Conservation (phyloP, 2,113 vertebrate species). For the Origma solitaria region DNA sequence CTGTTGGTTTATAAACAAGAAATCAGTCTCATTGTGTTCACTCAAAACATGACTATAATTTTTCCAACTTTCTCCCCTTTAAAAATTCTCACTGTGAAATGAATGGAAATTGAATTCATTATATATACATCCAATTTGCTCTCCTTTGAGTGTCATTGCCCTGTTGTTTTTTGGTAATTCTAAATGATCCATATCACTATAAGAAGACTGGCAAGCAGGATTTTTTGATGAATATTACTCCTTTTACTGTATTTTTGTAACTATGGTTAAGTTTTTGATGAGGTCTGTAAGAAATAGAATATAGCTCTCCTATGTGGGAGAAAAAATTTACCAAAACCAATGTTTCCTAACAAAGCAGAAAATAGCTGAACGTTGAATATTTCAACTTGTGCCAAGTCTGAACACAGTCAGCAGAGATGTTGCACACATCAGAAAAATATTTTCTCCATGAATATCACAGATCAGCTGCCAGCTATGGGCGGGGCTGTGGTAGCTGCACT, state of each 20-base stretch:
- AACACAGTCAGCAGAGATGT: neutral
- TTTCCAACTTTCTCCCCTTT: neutral
- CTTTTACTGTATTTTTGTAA: neutral
- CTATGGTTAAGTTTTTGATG: neutral
- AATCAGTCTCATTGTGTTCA: neutral
- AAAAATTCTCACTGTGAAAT: neutral
- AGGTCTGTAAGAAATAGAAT: neutral
- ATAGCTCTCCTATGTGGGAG: neutral
- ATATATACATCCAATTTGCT: neutral
- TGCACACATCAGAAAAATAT: neutral
- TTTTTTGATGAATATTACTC: neutral
- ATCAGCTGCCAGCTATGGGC: neutral
- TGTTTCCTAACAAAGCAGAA: neutral
- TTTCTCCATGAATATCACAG: neutral
- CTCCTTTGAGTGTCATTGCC: neutral
- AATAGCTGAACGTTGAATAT: neutral
- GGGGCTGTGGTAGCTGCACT: neutral
- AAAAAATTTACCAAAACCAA: neutral
- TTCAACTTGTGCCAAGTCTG: neutral
- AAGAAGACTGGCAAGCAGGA: neutral
- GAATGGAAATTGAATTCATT: neutral
- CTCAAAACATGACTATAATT: neutral
- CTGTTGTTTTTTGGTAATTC: conserved; percentile 8
- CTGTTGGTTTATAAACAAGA: neutral
- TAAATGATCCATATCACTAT: neutral